A percentile compares a stretch with the other conserved stretches of the same genome.
Conservation (phyloP, 2,797 vertebrate genomes). For the Kryptolebias ocellatus region DNA sequence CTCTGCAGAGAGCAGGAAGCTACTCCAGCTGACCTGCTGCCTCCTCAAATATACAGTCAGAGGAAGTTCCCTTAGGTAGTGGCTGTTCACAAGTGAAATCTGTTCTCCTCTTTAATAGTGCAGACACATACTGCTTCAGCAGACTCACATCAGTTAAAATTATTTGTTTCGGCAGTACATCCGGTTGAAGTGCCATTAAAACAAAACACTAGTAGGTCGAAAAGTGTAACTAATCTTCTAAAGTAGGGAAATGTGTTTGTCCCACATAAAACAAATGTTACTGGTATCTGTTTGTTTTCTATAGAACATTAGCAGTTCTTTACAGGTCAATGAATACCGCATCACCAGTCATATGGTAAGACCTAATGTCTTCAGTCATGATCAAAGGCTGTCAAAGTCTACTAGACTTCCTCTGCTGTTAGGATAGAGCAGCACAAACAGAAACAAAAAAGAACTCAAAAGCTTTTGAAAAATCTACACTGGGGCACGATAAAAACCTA, state of each 20-base stretch:
- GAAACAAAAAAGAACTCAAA: slow-evolving; percentile 56
- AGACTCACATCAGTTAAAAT: slow-evolving; percentile 31
- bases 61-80: slow-evolving; percentile 76
- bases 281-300: slow-evolving; percentile 1
- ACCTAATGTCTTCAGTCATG: slow-evolving; percentile 23
- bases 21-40: slow-evolving; percentile 78
- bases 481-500: slow-evolving; percentile 69
- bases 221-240: slow-evolving; percentile 1
- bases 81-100: slow-evolving; percentile 53
- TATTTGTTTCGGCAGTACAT: slow-evolving; percentile 7
- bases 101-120: slow-evolving; percentile 26
- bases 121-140: slow-evolving; percentile 39
- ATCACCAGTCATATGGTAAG: slow-evolving; percentile 38
- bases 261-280: slow-evolving; percentile 12
- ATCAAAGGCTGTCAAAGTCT: slow-evolving; percentile 58
- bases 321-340: slow-evolving; percentile 19
- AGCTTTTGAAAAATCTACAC: slow-evolving; percentile 61
- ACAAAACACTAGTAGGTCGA: background rate
- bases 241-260: slow-evolving; percentile 27
- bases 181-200: background rate
- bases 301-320: slow-evolving; percentile 38
- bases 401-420: slow-evolving; percentile 63
- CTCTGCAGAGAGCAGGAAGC: slow-evolving; percentile 78
- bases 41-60: slow-evolving; percentile 73
- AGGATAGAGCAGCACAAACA: slow-evolving; percentile 56